Evolutionary conservation across 2,888 invertebrate genomes (phyloP), one percentile per base, ranked within the genome.

Genomic region (Meghimatium bilineatum): DNA sequence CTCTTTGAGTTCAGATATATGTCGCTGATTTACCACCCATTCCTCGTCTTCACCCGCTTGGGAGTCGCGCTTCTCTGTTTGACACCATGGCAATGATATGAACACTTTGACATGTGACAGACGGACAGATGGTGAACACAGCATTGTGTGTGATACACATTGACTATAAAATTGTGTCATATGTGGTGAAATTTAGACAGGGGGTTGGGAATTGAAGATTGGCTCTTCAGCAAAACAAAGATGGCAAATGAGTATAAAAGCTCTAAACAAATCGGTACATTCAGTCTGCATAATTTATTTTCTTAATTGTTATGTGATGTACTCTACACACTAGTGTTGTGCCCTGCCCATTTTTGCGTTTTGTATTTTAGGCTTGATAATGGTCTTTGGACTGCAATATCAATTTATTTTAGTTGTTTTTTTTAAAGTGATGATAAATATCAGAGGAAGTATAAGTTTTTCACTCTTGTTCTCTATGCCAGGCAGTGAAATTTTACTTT

Each of bases 1-100:
- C 86, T 94, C 94, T 91, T 94, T 94, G 86, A 94, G 92, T 88
- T 93, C 92, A 87, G 92, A 92, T 85, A 94, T 90, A 86, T 91
- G 91, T 79, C 92, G 92, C 85, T 93, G 93, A 90, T 94, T 93
- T 74, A 93, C 92, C 75, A 90, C 91, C 94, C 94, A 94, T 85
- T 94, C 94, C 85, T 92, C 92, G 80, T 89, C 90, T 71, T 84
- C 84, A 76, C 74, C 80, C 23, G 80, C 75, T 80, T 91, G 88
- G 66, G 88, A 82, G 83, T 91, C 91, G 85, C 90, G 91, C 87
- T 92, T 91, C 82, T 91, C 92, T 92, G 91, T 85, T 87, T 88
- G 88, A 86, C 84, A 82, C 74, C 79, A 74, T 74, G 75, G 67
- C 80, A 84, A 67, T 66, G 72, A 83, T 71, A 79, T 52, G 63